Conservation (phyloP, 2,797 vertebrate genomes). For the Silurus aristotelis region DNA sequence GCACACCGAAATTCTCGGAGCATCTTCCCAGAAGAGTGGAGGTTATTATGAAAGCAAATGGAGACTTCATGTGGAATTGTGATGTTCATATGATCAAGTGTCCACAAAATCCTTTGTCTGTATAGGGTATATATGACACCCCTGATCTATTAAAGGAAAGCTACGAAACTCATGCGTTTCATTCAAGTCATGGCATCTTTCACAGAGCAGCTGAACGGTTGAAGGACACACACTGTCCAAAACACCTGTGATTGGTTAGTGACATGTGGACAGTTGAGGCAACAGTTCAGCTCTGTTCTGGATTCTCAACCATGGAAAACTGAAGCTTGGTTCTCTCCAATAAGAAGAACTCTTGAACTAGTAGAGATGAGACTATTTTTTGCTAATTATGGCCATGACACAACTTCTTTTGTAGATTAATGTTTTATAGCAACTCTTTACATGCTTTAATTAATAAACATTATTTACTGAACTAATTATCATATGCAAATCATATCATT, state of each 20-base stretch:
- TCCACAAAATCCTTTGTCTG: too few species aligned
- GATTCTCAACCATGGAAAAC: background rate
- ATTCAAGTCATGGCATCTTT: background rate
- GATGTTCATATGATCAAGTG: too few species aligned
- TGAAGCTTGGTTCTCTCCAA: background rate
- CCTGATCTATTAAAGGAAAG: background rate
- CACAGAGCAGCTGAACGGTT: slow-evolving; percentile 1
- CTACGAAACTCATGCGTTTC: background rate
- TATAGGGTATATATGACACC: background rate
- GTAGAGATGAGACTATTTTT: too few species aligned
- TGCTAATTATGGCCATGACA: background rate
- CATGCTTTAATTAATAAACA: background rate
- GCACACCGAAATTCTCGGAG: too few species aligned
- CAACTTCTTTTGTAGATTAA: background rate
- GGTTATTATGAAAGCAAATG: too few species aligned
- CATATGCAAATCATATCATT: background rate
- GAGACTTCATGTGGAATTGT: too few species aligned
- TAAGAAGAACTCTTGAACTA: background rate
- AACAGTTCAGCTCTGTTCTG: background rate
- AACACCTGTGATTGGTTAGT: background rate
- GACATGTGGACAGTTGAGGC: background rate
- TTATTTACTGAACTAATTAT: background rate
- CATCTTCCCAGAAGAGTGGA: too few species aligned
- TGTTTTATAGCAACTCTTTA: background rate
- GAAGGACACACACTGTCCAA: background rate